phyloP scores from a whole-genome alignment of 1,140 invertebrate genomes.

The Myzus persicae region DNA sequence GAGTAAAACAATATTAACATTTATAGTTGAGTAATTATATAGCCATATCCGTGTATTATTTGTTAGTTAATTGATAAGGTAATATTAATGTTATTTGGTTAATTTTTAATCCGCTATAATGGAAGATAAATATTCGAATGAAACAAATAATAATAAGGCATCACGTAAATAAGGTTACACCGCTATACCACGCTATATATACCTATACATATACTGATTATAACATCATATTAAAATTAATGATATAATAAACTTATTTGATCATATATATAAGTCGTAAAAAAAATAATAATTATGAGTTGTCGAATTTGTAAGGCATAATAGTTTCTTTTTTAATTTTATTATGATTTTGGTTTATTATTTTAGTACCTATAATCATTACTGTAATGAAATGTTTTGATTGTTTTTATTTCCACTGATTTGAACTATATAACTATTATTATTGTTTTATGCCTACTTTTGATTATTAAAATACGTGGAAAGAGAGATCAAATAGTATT shows the following conservation, averaged over 20 bases:
- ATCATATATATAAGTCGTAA: not conserved
- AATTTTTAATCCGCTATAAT: not conserved
- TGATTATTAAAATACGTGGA: not conserved
- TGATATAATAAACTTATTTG: not conserved
- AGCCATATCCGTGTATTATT: not conserved
- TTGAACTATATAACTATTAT: not conserved
- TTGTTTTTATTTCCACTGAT: not conserved
- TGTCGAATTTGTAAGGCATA: not conserved
- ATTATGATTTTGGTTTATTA: not conserved
- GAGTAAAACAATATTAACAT: not conserved
- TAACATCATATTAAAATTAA: not conserved
- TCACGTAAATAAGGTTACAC: not conserved
- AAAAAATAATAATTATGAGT: not conserved
- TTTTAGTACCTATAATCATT: not conserved
- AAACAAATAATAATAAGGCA: not conserved
- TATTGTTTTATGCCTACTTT: not conserved
- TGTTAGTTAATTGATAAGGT: not conserved
- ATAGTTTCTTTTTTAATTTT: not conserved
- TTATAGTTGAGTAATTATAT: not conserved
- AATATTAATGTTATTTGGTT: constrained; percentile 14
- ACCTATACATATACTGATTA: too few relatives aligned
- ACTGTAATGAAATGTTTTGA: not conserved
- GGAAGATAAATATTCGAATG: not conserved
- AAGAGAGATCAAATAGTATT: not conserved
- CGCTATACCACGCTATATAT: too few relatives aligned